Evolutionary conservation across 2,797 vertebrate genomes (phyloP), one percentile per base, ranked within the genome.

Genomic region (Chelmon rostratus): DNA sequence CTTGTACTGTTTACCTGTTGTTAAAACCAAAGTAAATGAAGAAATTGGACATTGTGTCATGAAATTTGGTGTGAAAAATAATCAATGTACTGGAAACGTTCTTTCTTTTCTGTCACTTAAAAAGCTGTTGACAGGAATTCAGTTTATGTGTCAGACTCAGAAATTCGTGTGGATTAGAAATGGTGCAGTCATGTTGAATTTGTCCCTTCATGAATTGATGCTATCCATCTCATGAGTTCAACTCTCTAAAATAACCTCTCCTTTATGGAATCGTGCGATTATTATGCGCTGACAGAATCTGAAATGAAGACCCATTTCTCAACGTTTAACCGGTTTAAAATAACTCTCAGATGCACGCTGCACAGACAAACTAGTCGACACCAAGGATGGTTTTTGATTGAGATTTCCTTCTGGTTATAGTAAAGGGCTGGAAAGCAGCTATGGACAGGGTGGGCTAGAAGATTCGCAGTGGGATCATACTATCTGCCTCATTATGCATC

Each of bases 401-500:
- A 87, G 78, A 84, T 90, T 89, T 90, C 79, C 75, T 84, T 69
- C 49, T 78, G 82, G 78, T 85, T 76, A 59, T 83, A 61, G 76
- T 76, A 71, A 62, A 57, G 88, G 69, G 59, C 76, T 86, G 81
- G 73, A 68, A 85, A 84, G 69, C 37, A 81, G 68, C 83, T 61
- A 35, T 50, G 68, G 66, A 68, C 81, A 72, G 76, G 78, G 81
- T 86, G 81, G 82, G 91, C 79, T 65, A 46, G 74, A 88, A 91
- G 81, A 90, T 87, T 88, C 65, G 50, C 91, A 76, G 83, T 81
- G 91, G 92, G 88, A 93, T 95, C 69, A 78, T 94, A 93, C 93
- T 89, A 85, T 90, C 92, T 95, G 92, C 94, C 93, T 95, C 93
- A 94, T 95, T 95, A 95, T 91, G 92, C 90, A 89, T 91, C 87